Evolutionary conservation across 2,888 invertebrate genomes (phyloP), one percentile per base, ranked within the genome.

Genomic region (Neoitamus cyanurus): DNA sequence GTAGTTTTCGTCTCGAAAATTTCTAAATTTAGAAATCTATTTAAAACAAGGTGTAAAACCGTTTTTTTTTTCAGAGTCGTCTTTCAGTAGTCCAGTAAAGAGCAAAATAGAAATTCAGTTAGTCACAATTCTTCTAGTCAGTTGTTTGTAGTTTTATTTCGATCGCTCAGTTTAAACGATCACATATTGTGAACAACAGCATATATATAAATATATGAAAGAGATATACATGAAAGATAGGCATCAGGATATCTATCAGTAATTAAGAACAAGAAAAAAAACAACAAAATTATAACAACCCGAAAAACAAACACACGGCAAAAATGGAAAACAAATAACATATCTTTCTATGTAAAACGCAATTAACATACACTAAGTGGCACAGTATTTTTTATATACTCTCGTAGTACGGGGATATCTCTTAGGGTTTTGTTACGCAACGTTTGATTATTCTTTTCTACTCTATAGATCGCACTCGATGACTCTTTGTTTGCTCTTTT

Each of bases 321-420:
- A 75, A 37, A 20, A 28, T 75, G 25, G 28, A 75, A 75, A 75
- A 75, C 25, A 58, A 58, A n/a, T 13, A 75, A 75, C 75, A 75
- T 75, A 75, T 75, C 75, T 75, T 37, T 75, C 75, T 75, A 75
- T 20, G 13, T 75, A 75, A 58, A 75, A 75, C 75, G 75, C 75
- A 75, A 75, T 75, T 13, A 75, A 75, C 13, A 75, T 75, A 46
- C 28, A 75, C 11, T 42, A 37, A 37, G 75, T 75, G 75, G 75
- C 75, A 75, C 75, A 75, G 75, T 42, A 75, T 42, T 75, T 73
- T 75, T 75, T 75, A 75, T 75, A 58, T 58, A 58, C 58, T 58
- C 58, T 58, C 58, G 58, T 58, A 37, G 37, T 75, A 46, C 42
- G 75, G 25, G 25, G n/a, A 75, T 75, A 75, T 75, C 3, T 58